Evolutionary conservation across 2,888 invertebrate species (phyloP), one percentile per base, ranked within the genome.

Genomic region (Cerastis leucographa): DNA sequence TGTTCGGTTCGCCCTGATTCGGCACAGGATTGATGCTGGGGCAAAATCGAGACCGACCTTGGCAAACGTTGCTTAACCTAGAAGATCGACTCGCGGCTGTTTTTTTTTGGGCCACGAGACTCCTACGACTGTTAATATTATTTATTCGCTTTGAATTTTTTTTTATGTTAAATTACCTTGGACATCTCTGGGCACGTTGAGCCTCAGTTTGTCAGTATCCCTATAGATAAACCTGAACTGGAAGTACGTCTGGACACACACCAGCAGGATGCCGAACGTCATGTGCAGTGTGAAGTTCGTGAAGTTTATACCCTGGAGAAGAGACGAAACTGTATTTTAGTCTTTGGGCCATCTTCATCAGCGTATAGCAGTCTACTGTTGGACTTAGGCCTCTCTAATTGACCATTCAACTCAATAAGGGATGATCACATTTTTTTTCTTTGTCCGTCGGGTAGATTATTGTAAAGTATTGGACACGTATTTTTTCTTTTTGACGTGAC

Each of bases 211-310:
- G 69, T 97, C 97, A 0, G 97, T 97, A 84, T 98, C 97, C 75
- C 98, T 97, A 91, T 98, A 99, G 80, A 97, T 97, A 65, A 97
- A 97, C 49, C 98, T 95, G 25, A 99, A 93, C 78, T 98, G 98
- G 19, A 97, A 92, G 90, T 98, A 98, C 0, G 98, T 97, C 64
- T 98, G 98, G 0, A 98, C 78, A 40, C 97, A 95, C 2, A 98
- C 97, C 2, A 99, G 89, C 0, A 98, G 49, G 0, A 98, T 97
- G 0, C 99, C 99, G 0, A 98, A 94, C 0, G 97, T 94, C 98
- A 99, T 98, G 93, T 99, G 99, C 0, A 98, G 89, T 0, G 98
- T 98, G 93, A 99, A 99, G 56, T 97, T 97, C 1, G 98, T 97
- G 93, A 99, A 99, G 87, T 98, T 98, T 0, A 99, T 97, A 4